These are phyloP conservation scores for Petrocephalus zakoni DNA, from an alignment of 2,113 vertebrate genomes.

Conservation along the genomic window DNA sequence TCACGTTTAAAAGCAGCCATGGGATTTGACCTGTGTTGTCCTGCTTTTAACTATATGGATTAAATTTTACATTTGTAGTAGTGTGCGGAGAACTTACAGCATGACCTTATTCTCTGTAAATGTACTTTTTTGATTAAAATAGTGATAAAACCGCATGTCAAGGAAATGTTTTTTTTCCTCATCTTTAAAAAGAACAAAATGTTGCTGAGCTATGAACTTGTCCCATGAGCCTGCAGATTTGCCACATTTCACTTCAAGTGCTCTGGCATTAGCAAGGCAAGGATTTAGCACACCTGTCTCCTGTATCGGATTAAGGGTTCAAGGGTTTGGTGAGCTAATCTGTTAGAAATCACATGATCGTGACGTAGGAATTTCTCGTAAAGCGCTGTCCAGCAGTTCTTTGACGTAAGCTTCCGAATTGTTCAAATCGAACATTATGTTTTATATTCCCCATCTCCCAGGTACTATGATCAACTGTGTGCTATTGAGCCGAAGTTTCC, in stretches of 20 bases:
- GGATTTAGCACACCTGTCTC: neutral
- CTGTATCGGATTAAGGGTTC: neutral
- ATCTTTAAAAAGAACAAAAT: neutral
- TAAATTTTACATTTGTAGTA: neutral
- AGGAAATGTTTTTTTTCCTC: neutral
- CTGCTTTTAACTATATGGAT: neutral
- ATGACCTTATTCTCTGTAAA: neutral
- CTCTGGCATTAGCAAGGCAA: neutral
- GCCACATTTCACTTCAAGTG: neutral
- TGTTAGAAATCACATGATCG: neutral
- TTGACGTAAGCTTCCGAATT: neutral
- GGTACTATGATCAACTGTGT: conserved; percentile 96
- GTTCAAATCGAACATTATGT: neutral
- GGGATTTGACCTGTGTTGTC: neutral
- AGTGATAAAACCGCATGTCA: neutral
- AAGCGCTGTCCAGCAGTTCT: neutral
- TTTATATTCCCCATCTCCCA: conserved; percentile 42
- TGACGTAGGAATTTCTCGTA: neutral
- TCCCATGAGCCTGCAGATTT: neutral
- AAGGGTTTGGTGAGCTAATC: neutral
- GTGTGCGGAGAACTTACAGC: neutral
- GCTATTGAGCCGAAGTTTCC: conserved; percentile 94
- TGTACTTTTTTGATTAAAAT: neutral
- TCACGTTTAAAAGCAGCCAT: neutral
- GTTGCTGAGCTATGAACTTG: neutral